Conservation (phyloP, 2,113 vertebrate species). For the Seriola aureovittata region DNA sequence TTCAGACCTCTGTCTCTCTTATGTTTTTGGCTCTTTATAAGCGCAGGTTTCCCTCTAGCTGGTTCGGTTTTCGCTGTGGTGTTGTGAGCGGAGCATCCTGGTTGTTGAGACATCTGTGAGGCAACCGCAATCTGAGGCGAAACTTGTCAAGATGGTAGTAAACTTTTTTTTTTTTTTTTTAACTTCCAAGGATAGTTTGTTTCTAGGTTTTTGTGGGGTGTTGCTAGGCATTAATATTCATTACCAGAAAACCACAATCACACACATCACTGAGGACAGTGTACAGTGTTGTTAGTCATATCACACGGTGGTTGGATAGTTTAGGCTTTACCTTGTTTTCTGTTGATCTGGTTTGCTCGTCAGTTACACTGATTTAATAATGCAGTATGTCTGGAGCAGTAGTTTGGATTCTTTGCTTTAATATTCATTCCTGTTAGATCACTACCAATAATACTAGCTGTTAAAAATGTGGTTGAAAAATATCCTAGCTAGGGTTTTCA, state of each 20-base stretch:
- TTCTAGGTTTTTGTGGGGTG: slow-evolving; percentile 79
- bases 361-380: slow-evolving; percentile 76
- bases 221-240: slow-evolving; percentile 76
- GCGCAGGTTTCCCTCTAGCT: slow-evolving; percentile 53
- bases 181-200: slow-evolving; percentile 74
- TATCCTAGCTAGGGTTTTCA: slow-evolving; percentile 67
- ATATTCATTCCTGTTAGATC: slow-evolving; percentile 80
- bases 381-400: slow-evolving; percentile 70
- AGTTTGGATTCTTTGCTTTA: slow-evolving; percentile 75
- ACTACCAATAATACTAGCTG: slow-evolving; percentile 72
- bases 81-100: slow-evolving; percentile 29
- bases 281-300: slow-evolving; percentile 74
- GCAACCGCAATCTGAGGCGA: slow-evolving; percentile 43
- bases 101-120: slow-evolving; percentile 13
- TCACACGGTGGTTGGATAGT: slow-evolving; percentile 76
- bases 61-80: slow-evolving; percentile 33
- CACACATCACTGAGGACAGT: slow-evolving; percentile 68
- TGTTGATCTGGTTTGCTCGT: slow-evolving; percentile 79
- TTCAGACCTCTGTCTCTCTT: slow-evolving; percentile 54
- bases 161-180: slow-evolving; percentile 51
- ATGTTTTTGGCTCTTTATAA: slow-evolving; percentile 65
- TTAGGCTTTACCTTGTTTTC: slow-evolving; percentile 69
- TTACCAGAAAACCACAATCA: slow-evolving; percentile 66
- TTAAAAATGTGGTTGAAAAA: slow-evolving; percentile 68
- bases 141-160: slow-evolving; percentile 67